These are phyloP conservation scores for Physella acuta DNA, from an alignment of 1,140 invertebrate genomes.

Conservation along the genomic window DNA sequence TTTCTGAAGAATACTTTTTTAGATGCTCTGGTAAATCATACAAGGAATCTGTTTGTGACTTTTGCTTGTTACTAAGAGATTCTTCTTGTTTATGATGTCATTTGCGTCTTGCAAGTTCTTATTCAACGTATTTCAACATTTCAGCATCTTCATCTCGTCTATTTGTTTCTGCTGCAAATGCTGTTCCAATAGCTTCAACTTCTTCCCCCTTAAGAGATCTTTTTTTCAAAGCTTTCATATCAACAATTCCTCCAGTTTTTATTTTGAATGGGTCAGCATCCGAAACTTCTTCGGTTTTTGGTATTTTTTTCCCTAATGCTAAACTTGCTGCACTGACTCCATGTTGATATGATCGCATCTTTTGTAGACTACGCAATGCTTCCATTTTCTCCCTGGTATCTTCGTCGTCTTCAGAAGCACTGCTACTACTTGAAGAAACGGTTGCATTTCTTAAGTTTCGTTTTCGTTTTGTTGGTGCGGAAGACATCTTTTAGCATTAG, in stretches of 20 bases:
- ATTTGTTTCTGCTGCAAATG: conserved; percentile 97
- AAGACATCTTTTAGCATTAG: too few relatives aligned
- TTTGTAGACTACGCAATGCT: conserved; percentile 83
- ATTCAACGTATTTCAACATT: conserved; percentile 98
- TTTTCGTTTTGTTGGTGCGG: too few relatives aligned
- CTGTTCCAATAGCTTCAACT: conserved; percentile 61
- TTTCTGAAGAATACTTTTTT: conserved; percentile 64
- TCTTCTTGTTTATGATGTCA: conserved; percentile 65
- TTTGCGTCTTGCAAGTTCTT: conserved; percentile 85
- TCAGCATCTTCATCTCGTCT: conserved; percentile 97
- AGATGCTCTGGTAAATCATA: conserved; percentile 77
- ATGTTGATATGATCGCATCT: conserved; percentile 77
- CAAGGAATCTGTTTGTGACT: conserved; percentile 54
- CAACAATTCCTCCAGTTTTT: conserved; percentile 85
- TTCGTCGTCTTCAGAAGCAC: too few relatives aligned
- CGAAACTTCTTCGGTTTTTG: conserved; percentile 68
- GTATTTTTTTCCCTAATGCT: conserved; percentile 78
- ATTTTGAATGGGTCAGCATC: conserved; percentile 67
- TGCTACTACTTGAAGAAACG: too few relatives aligned
- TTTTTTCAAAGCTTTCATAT: conserved; percentile 75
- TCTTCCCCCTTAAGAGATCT: conserved; percentile 48
- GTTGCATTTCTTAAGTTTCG: too few relatives aligned
- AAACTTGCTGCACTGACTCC: conserved; percentile 81
- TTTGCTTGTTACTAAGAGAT: conserved; percentile 32
- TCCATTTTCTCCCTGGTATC: conserved; percentile 63